Evolutionary conservation across 2,888 invertebrate genomes (phyloP).

Genomic region (Phortica okadai): DNA sequence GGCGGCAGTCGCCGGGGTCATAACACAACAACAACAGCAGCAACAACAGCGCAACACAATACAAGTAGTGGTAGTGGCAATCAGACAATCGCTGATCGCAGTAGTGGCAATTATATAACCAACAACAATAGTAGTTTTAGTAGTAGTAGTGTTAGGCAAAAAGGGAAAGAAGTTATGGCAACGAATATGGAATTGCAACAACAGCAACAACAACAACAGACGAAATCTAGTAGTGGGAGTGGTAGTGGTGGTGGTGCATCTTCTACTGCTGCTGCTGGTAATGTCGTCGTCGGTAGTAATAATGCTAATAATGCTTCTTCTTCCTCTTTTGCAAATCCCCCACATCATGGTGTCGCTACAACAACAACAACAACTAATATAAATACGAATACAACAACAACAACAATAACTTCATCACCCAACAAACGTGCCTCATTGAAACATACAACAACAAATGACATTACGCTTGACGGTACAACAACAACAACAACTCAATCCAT

Average conservation of each 20-base stretch:
- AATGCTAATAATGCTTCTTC: conserved; percentile 80
- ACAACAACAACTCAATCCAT: conserved; percentile 60
- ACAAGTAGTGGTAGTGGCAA: conserved; percentile 53
- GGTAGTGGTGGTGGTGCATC: conserved; percentile 74
- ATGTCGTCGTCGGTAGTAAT: conserved; percentile 79
- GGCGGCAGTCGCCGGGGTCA: conserved; percentile 47
- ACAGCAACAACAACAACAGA: conserved; percentile 65
- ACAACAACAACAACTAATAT: conserved; percentile 57
- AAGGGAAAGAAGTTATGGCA: conserved; percentile 74
- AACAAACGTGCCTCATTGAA: conserved; percentile 73
- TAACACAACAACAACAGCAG: conserved; percentile 33
- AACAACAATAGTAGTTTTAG: conserved; percentile 50
- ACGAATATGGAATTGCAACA: conserved; percentile 55
- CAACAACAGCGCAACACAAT: conserved; percentile 46
- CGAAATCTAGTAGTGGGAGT: conserved; percentile 75
- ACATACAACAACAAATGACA: conserved; percentile 71
- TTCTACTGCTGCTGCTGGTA: conserved; percentile 74
- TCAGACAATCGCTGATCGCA: neutral
- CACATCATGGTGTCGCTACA: conserved; percentile 75
- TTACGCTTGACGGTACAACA: conserved; percentile 56
- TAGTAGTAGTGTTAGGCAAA: conserved; percentile 71
- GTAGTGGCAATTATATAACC: conserved; percentile 55
- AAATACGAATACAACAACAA: conserved; percentile 53
- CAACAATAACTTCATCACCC: conserved; percentile 67
- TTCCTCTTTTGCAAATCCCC: conserved; percentile 79